phyloP scores from a whole-genome alignment of 2,888 invertebrate species.

The Argynnis bischoffii region DNA sequence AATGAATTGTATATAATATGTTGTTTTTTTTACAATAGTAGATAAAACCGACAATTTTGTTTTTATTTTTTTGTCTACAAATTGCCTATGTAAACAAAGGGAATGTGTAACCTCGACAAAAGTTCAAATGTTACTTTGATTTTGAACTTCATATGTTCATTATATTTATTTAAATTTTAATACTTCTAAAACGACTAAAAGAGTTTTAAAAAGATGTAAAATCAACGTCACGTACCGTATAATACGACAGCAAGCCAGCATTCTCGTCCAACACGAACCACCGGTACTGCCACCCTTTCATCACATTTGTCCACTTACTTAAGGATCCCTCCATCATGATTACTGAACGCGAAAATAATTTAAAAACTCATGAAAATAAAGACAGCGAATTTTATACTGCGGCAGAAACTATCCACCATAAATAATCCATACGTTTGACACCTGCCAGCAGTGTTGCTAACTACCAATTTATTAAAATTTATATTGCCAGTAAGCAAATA shows the following conservation, averaged over 20 bases:
- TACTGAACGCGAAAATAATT: conserved; percentile 58
- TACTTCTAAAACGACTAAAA: background rate
- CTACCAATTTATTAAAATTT: background rate
- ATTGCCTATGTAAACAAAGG: conserved; percentile 16
- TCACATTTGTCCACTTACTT: conserved; percentile 98
- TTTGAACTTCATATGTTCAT: background rate
- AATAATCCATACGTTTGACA: conserved; percentile 76
- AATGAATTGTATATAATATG: background rate
- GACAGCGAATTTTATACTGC: conserved; percentile 69
- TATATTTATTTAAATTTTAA: background rate
- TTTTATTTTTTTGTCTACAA: conserved; percentile 3
- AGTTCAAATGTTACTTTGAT: background rate
- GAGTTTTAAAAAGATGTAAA: conserved; percentile 18
- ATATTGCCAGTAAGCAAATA: background rate
- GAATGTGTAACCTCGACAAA: background rate
- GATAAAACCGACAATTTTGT: background rate
- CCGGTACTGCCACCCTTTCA: conserved; percentile 99
- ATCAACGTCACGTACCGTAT: conserved; percentile 91
- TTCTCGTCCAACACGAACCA: conserved; percentile 99
- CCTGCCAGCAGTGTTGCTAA: conserved; percentile 50
- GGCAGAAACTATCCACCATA: conserved; percentile 55
- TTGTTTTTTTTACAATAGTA: background rate
- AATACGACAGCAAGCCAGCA: conserved; percentile 97
- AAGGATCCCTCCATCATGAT: conserved; percentile 94
- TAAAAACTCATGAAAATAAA: conserved; percentile 68